Conservation (phyloP, 1,140 invertebrate genomes). For the Lineus longissimus region DNA sequence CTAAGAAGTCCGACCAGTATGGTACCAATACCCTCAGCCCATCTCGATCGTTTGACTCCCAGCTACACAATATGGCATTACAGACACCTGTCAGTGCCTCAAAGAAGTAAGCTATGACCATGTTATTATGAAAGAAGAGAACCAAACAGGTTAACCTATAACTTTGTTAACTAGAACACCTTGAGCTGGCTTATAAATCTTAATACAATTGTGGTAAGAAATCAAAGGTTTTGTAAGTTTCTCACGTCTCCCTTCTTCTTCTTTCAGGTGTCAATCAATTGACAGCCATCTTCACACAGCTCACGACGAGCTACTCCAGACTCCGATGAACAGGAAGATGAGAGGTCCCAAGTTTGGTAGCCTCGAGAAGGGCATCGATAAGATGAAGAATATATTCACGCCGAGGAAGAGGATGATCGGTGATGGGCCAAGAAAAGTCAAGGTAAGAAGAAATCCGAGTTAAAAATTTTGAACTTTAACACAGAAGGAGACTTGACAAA, state of each 20-base stretch:
- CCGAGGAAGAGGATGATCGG: conserved; percentile 59
- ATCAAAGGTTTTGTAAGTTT: too few species aligned
- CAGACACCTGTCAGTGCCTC: conserved; percentile 30
- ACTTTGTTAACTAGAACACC: background rate
- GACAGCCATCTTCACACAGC: conserved; percentile 49
- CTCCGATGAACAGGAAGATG: conserved; percentile 57
- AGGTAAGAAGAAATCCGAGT: conserved; percentile 28
- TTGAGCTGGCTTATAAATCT: background rate
- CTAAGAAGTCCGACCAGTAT: conserved; percentile 15
- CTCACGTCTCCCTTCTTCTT: background rate
- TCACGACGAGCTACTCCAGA: conserved; percentile 24
- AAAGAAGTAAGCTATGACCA: conserved; percentile 29
- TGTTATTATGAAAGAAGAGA: too few species aligned
- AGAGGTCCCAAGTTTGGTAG: conserved; percentile 61
- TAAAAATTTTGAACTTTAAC: too few species aligned
- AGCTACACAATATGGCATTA: conserved; percentile 34
- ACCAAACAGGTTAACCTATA: too few species aligned
- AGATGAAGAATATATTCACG: conserved; percentile 67
- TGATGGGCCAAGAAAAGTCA: conserved; percentile 51
- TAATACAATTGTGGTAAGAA: too few species aligned
- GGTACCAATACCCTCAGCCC: conserved; percentile 53
- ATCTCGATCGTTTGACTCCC: conserved; percentile 57
- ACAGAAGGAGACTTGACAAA: too few species aligned
- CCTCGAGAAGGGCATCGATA: conserved; percentile 68
- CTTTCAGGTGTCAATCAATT: conserved; percentile 44